phyloP scores from a whole-genome alignment of 2,797 vertebrate genomes.

The Ambastaia sidthimunki region DNA sequence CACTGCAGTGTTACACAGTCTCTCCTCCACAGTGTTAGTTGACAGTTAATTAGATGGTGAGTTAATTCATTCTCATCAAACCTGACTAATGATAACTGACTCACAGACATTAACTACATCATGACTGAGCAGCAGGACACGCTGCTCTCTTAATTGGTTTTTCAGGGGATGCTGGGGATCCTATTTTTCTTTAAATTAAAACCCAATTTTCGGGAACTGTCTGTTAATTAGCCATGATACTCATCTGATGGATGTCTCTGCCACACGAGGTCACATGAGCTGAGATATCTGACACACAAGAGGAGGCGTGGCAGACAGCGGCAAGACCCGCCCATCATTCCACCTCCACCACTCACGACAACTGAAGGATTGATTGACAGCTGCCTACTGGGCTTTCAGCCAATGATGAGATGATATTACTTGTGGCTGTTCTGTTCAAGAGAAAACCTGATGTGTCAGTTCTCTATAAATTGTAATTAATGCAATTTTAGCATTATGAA shows the following conservation, averaged over 20 bases:
- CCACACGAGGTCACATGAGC: conserved; percentile 20
- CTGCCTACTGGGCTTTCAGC: conserved; percentile 36
- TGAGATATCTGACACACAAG: conserved; percentile 41
- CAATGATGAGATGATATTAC: conserved; percentile 40
- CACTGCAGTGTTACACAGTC: conserved; percentile 13
- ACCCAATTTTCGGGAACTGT: conserved; percentile 50
- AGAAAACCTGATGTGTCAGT: background rate
- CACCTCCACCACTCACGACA: conserved; percentile 4
- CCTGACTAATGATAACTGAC: conserved; percentile 63
- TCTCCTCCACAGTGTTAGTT: conserved; percentile 40
- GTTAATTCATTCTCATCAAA: conserved; percentile 57
- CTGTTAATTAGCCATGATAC: conserved; percentile 59
- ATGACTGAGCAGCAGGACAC: conserved; percentile 45
- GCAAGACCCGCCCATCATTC: conserved; percentile 38
- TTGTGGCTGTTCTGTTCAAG: background rate
- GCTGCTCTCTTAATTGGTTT: conserved; percentile 51
- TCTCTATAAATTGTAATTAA: too few species aligned
- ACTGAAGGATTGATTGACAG: conserved; percentile 49
- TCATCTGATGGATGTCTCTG: conserved; percentile 50
- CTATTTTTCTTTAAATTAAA: conserved; percentile 63
- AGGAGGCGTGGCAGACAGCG: conserved; percentile 46
- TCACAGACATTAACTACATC: conserved; percentile 60
- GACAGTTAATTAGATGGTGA: too few species aligned
- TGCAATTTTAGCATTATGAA: too few species aligned
- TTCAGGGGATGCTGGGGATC: conserved; percentile 48